Evolutionary conservation across 2,797 vertebrate species (phyloP).

Genomic region (Macropodus opercularis): DNA sequence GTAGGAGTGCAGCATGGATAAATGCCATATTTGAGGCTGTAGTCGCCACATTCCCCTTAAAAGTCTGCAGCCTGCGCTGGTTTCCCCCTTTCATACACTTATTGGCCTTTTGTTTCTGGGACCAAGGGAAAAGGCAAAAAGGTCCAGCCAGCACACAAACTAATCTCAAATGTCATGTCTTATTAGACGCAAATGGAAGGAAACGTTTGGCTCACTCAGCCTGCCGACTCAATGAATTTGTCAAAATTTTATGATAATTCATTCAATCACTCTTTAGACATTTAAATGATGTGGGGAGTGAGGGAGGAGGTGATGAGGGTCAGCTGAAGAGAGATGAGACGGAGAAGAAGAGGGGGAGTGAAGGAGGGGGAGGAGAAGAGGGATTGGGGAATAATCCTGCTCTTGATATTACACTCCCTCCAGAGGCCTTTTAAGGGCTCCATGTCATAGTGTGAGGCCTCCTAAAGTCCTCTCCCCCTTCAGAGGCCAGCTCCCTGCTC

Average conservation of each 20-base stretch:
- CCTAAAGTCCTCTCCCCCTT: slow-evolving; percentile 82
- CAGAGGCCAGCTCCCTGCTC: slow-evolving; percentile 57
- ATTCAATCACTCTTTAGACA: slow-evolving; percentile 92
- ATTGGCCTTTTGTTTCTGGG: slow-evolving; percentile 79
- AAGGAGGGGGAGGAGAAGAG: slow-evolving; percentile 67
- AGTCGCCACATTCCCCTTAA: slow-evolving; percentile 49
- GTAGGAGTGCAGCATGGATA: slow-evolving; percentile 67
- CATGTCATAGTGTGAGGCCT: slow-evolving; percentile 81
- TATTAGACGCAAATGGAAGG: slow-evolving; percentile 87
- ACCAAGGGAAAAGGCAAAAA: slow-evolving; percentile 77
- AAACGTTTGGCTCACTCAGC: slow-evolving; percentile 79
- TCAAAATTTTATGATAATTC: slow-evolving; percentile 97
- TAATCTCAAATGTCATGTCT: slow-evolving; percentile 93
- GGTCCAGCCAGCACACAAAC: slow-evolving; percentile 88
- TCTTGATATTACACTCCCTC: slow-evolving; percentile 90
- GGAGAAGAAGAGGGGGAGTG: slow-evolving; percentile 52
- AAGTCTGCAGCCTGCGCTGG: slow-evolving; percentile 58
- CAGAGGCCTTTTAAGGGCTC: slow-evolving; percentile 88
- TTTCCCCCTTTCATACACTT: slow-evolving; percentile 53
- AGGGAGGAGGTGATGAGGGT: slow-evolving; percentile 70
- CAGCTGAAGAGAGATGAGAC: slow-evolving; percentile 69
- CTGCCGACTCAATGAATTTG: slow-evolving; percentile 90
- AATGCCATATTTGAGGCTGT: slow-evolving; percentile 62
- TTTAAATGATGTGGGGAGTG: slow-evolving; percentile 87
- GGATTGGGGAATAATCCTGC: slow-evolving; percentile 86